Percentiles rank a stretch among this genome's conserved stretches.
Conservation (phyloP, 2,888 invertebrate genomes). For the Phyto melanocephala region DNA sequence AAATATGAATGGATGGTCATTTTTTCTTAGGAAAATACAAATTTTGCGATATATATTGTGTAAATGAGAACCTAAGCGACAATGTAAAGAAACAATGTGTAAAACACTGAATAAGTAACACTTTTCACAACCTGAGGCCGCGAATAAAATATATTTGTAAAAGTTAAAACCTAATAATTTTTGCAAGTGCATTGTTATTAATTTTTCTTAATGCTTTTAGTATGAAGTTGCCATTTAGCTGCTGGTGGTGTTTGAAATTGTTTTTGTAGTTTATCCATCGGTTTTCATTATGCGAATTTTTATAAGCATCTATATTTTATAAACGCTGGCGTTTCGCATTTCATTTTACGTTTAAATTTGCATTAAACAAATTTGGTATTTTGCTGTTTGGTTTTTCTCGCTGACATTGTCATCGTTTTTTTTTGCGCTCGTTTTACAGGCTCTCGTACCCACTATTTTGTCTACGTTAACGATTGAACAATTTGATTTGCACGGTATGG, state of each 20-base stretch:
- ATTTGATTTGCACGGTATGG: not conserved
- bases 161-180: too few species aligned
- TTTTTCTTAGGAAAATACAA: too few species aligned
- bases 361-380: constrained; percentile 76
- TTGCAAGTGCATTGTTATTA: not conserved
- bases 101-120: too few species aligned
- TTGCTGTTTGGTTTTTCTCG: constrained; percentile 13
- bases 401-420: constrained; percentile 35
- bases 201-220: not conserved
- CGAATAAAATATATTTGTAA: too few species aligned
- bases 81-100: too few species aligned
- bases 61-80: too few species aligned
- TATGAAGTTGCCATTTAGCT: not conserved
- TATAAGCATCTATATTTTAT: constrained; percentile 24
- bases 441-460: not conserved
- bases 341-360: constrained; percentile 70
- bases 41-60: too few species aligned
- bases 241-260: not conserved
- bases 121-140: too few species aligned
- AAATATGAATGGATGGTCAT: too few species aligned
- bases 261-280: constrained; percentile 1
- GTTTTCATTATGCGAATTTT: constrained; percentile 45
- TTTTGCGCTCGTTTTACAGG: not conserved
- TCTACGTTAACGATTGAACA: not conserved
- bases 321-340: constrained; percentile 61